Evolutionary conservation across 2,888 invertebrate species (phyloP).

Genomic region (Leucozona laternaria): DNA sequence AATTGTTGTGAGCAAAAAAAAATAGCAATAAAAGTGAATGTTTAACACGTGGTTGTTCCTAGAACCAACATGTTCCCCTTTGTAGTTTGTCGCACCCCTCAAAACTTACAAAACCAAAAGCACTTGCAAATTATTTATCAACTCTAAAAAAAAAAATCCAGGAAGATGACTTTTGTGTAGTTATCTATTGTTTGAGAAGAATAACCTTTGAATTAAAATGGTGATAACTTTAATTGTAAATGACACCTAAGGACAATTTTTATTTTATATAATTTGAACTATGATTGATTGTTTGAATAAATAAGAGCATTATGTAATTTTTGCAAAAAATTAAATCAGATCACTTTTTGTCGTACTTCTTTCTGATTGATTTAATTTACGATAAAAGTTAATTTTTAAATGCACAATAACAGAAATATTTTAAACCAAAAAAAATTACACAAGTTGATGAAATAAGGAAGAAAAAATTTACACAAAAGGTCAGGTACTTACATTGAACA

Average conservation of each 20-base stretch:
- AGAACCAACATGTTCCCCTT: conserved; percentile 33
- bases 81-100: neutral
- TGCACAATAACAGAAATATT: conserved; percentile 30
- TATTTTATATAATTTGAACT: conserved; percentile 53
- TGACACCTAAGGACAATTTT: conserved; percentile 32
- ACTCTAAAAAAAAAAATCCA: neutral
- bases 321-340: neutral
- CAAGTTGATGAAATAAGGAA: conserved; percentile 47
- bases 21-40: neutral
- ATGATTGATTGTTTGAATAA: conserved; percentile 5
- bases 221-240: conserved; percentile 25
- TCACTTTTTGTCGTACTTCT: conserved; percentile 17
- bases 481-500: conserved; percentile 68
- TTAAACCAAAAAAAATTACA: conserved; percentile 44
- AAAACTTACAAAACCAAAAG: neutral
- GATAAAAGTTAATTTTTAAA: conserved; percentile 13
- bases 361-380: neutral
- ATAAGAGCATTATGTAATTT: conserved; percentile 61
- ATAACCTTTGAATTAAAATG: conserved; percentile 7
- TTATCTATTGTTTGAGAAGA: conserved; percentile 14
- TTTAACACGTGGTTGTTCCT: conserved; percentile 37
- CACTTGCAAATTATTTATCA: neutral
- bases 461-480: neutral
- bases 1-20: neutral
- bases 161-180: neutral